A percentile compares a stretch with the other conserved stretches of the same genome.
These are phyloP conservation scores for Melanotaenia pygmaea DNA, from an alignment of 2,797 vertebrate species.

Conservation along the genomic window DNA sequence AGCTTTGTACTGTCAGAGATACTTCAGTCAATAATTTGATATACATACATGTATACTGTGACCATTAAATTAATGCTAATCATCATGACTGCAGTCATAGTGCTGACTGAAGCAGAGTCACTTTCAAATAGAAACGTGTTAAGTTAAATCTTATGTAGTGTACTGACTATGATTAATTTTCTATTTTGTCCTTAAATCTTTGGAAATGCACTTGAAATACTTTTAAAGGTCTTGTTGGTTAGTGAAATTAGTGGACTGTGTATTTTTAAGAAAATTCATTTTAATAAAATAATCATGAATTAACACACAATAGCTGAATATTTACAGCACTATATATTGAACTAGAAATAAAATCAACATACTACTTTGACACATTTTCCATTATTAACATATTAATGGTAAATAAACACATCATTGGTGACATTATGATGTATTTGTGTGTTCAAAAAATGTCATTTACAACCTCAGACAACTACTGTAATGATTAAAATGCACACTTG, in stretches of 20 bases:
- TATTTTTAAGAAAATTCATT: neutral
- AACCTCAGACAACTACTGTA: neutral
- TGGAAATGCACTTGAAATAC: neutral
- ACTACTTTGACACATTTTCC: neutral
- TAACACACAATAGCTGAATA: neutral
- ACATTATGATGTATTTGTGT: neutral
- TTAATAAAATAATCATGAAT: neutral
- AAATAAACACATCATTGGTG: neutral
- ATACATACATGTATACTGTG: too few species aligned
- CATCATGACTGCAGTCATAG: too few species aligned
- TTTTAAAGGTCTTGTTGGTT: neutral
- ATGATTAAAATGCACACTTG: neutral
- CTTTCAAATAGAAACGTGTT: neutral
- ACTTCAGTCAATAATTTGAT: too few species aligned
- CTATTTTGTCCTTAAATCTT: neutral
- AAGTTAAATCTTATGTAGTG: too few species aligned
- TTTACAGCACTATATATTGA: neutral
- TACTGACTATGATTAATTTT: too few species aligned
- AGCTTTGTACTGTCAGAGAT: too few species aligned
- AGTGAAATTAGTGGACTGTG: neutral
- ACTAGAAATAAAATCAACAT: neutral
- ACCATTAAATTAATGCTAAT: too few species aligned
- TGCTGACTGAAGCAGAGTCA: neutral
- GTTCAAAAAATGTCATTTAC: neutral
- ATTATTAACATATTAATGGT: neutral